phyloP scores from a whole-genome alignment of 2,888 invertebrate genomes.

The Chrysodeixis includens region DNA sequence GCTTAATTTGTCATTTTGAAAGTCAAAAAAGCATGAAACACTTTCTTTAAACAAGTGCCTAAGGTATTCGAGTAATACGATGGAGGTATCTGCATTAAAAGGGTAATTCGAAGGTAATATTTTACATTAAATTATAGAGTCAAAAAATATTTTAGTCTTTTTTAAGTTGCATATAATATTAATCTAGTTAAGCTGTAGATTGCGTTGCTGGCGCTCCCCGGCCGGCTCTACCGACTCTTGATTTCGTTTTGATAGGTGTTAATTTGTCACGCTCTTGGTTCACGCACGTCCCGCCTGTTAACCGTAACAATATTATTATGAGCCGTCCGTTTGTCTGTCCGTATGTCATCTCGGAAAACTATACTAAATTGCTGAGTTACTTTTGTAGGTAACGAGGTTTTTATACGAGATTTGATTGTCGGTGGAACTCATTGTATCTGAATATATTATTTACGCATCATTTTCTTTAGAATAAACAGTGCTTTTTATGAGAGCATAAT shows the following conservation, averaged over 20 bases:
- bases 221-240: conserved; percentile 64
- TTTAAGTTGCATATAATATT: background rate
- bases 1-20: too few species aligned
- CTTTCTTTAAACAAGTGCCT: too few species aligned
- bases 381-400: conserved; percentile 55
- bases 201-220: conserved; percentile 57
- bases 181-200: conserved; percentile 36
- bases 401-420: conserved; percentile 43
- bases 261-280: conserved; percentile 78
- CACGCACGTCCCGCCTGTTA: conserved; percentile 61
- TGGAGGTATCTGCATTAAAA: too few species aligned
- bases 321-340: conserved; percentile 53
- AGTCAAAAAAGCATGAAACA: too few species aligned
- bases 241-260: conserved; percentile 84
- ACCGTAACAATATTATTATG: conserved; percentile 61
- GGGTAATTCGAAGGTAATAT: too few species aligned
- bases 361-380: conserved; percentile 55
- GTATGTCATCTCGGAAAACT: conserved; percentile 52
- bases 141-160: too few species aligned
- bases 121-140: too few species aligned
- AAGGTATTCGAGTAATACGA: too few species aligned
- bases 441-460: conserved; percentile 42
- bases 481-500: conserved; percentile 12
- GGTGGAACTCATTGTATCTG: conserved; percentile 33
- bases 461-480: conserved; percentile 23